Evolutionary conservation across 2,888 invertebrate species (phyloP).

Genomic region (Heliconius charithonia): DNA sequence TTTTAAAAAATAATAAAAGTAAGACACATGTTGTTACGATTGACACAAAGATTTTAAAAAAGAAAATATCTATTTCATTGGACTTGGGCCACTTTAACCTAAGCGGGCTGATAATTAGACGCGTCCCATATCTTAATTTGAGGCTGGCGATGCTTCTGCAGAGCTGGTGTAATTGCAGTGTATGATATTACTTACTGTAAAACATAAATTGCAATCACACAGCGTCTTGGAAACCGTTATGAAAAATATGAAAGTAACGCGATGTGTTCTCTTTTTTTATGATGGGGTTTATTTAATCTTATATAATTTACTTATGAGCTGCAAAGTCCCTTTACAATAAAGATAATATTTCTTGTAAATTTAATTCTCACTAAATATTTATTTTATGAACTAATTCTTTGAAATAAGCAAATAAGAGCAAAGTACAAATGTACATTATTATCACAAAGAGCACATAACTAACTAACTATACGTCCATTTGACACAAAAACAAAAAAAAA

Average conservation of each 20-base stretch:
- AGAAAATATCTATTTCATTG: not conserved
- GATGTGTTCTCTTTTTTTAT: constrained; percentile 11
- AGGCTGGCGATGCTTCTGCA: constrained; percentile 21
- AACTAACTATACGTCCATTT: not conserved
- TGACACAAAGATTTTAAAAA: not conserved
- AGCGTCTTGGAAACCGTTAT: constrained; percentile 24
- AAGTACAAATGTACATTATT: too few species aligned
- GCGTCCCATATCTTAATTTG: constrained; percentile 34
- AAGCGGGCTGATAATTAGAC: constrained; percentile 24
- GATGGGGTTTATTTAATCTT: not conserved
- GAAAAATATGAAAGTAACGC: constrained; percentile 25
- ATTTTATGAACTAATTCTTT: too few species aligned
- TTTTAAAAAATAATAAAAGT: not conserved
- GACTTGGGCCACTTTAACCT: not conserved
- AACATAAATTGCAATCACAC: constrained; percentile 29
- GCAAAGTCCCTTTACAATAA: too few species aligned
- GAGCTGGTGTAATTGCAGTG: constrained; percentile 29
- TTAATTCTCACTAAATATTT: not conserved
- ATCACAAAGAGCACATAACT: not conserved
- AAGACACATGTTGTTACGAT: not conserved
- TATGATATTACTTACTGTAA: constrained; percentile 26
- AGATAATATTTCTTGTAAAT: not conserved
- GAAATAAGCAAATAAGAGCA: too few species aligned
- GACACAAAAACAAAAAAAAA: too few species aligned
- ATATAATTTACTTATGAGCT: not conserved